phyloP scores from a whole-genome alignment of 2,113 vertebrate genomes.

The Zosterops borbonicus region DNA sequence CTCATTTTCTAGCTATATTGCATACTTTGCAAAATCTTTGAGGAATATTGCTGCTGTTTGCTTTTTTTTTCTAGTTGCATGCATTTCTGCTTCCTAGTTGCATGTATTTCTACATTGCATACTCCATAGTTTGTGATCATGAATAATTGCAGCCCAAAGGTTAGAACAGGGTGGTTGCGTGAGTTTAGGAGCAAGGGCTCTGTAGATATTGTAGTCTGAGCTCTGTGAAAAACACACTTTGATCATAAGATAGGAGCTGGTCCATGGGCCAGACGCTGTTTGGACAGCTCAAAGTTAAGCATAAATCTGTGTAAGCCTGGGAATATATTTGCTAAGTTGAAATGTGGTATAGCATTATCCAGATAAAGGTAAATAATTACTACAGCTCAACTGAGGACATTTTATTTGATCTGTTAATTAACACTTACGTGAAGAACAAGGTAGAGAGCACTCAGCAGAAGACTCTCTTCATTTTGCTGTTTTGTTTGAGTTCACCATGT shows the following conservation, averaged over 20 bases:
- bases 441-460: neutral
- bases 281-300: conserved; percentile 11
- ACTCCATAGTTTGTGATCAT: neutral
- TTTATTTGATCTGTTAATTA: conserved; percentile 27
- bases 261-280: neutral
- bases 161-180: neutral
- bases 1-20: neutral
- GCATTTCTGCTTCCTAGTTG: neutral
- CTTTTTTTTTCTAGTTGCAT: neutral
- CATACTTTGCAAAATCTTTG: neutral
- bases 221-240: neutral
- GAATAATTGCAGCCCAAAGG: neutral
- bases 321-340: conserved; percentile 4
- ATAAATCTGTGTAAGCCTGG: neutral
- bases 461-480: neutral
- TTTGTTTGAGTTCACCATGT: neutral
- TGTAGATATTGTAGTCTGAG: neutral
- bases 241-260: neutral
- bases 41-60: neutral
- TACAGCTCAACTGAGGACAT: neutral
- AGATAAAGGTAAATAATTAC: neutral
- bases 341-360: neutral
- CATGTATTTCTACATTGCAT: neutral
- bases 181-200: neutral
- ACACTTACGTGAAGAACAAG: neutral